Evolutionary conservation across 2,113 vertebrate species (phyloP), one percentile per base, ranked within the genome.

Genomic region (Pygoscelis adeliae): DNA sequence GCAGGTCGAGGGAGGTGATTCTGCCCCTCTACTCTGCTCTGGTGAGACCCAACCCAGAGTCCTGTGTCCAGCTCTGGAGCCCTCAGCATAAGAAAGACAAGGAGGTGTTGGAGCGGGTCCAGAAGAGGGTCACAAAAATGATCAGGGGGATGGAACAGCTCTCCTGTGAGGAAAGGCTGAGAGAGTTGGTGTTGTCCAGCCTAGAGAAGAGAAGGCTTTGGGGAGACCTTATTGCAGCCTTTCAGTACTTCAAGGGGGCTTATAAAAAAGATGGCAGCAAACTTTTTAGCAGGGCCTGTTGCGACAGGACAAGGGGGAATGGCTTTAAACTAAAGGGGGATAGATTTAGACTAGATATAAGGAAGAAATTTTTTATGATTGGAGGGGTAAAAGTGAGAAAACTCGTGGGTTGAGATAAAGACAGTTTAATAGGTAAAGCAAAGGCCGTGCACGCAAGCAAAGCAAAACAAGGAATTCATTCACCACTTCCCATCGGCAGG

Each of bases 91-190:
- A 5, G 16, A 61, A 55, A 13, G n/a, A 20, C 7, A 23, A 1
- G 23, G 16, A 72, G 0, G 11, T 44, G 9, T 9, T 22, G 20
- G 46, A 65, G 17, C 0, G 0, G 0, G 7, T 58, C 6, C n/a
- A 61, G 58, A 66, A 30, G 7, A 89, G 19, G 19, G 32, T 11
- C 32, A 46, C 11, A 2, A 36, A 59, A 5, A 32, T 34, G 8
- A 14, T 52, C 2, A 4, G 18, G 29, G 11, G 3, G 9, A 1
- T 70, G 49, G 44, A 76, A 0, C 8, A 38, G 6, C 5, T 83
- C 6, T 42, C 5, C 23, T 71, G 0, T 2, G 7, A 59, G 2
- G 10, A 74, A 2, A 50, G 30, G 8, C 20, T 80, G 32, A 56
- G 49, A 80, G 30, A 70, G 4, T 17, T 70, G 32, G 12, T 19